Conservation (phyloP, 2,797 vertebrate species). For the Anguilla megastoma region DNA sequence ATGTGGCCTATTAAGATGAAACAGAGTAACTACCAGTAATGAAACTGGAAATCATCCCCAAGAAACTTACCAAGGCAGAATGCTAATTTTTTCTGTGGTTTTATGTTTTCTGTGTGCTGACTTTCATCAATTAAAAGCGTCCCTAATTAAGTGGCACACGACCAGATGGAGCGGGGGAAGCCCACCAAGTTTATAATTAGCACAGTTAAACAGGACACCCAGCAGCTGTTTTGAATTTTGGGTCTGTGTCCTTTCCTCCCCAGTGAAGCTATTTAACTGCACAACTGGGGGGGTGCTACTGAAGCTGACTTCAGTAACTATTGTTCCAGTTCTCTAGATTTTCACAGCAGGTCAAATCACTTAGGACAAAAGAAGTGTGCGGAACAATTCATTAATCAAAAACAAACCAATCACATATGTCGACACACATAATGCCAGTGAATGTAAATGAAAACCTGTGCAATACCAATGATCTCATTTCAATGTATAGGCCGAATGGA, state of each 20-base stretch:
- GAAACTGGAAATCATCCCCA: not conserved
- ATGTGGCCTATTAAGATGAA: not conserved
- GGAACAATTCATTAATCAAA: constrained; percentile 5
- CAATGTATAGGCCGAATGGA: not conserved
- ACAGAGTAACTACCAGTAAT: not conserved
- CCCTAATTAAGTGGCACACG: constrained; percentile 60
- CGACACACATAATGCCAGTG: constrained; percentile 45
- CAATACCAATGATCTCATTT: not conserved
- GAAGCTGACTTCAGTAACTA: not conserved
- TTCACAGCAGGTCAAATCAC: not conserved
- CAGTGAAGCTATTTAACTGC: constrained; percentile 55
- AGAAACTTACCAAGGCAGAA: not conserved
- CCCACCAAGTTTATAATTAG: constrained; percentile 71
- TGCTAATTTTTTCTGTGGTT: constrained; percentile 49
- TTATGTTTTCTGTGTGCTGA: constrained; percentile 53
- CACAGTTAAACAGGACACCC: constrained; percentile 57
- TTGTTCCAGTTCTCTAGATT: not conserved
- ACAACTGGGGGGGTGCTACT: constrained; percentile 32
- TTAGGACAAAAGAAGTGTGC: not conserved
- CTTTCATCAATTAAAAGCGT: constrained; percentile 70
- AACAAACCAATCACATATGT: not conserved
- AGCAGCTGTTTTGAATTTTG: constrained; percentile 64
- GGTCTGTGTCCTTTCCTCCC: constrained; percentile 57
- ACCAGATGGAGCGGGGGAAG: constrained; percentile 62
- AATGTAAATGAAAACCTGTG: constrained; percentile 59